Percentiles rank a stretch among this genome's conserved stretches.
phyloP scores from a whole-genome alignment of 2,113 vertebrate species.

The Herpetotheres cachinnans region DNA sequence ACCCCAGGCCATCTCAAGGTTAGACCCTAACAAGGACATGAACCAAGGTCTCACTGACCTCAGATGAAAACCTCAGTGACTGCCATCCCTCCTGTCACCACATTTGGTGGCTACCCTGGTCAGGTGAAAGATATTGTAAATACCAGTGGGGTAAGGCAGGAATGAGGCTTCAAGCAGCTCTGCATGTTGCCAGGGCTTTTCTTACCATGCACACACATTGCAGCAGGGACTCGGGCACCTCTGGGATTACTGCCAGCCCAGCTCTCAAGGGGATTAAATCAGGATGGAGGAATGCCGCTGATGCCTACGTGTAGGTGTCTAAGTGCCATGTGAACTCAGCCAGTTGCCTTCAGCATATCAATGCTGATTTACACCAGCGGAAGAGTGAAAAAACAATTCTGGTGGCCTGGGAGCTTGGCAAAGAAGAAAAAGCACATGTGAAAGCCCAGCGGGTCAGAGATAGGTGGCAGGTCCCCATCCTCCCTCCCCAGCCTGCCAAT shows the following conservation, averaged over 20 bases:
- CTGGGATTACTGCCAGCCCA: not conserved
- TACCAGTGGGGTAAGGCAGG: not conserved
- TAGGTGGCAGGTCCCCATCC: not conserved
- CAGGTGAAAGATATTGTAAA: not conserved
- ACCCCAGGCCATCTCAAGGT: not conserved
- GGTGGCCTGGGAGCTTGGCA: not conserved
- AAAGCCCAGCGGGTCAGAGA: not conserved
- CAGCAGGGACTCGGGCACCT: not conserved
- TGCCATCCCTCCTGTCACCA: not conserved
- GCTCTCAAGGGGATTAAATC: not conserved
- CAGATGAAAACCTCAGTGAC: not conserved
- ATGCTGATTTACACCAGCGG: not conserved
- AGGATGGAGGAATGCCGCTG: not conserved
- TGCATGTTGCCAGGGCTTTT: not conserved
- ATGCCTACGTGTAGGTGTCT: not conserved
- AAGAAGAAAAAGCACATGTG: not conserved
- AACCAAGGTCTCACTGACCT: not conserved
- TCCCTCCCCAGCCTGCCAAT: not conserved
- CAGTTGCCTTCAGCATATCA: not conserved
- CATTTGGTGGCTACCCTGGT: not conserved
- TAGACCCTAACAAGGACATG: not conserved
- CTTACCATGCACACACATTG: fast-evolving
- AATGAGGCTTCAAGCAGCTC: not conserved
- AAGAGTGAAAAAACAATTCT: not conserved
- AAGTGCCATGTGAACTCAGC: not conserved